These are phyloP conservation scores for Anseranas semipalmata DNA, from an alignment of 2,113 vertebrate genomes.

Conservation along the genomic window DNA sequence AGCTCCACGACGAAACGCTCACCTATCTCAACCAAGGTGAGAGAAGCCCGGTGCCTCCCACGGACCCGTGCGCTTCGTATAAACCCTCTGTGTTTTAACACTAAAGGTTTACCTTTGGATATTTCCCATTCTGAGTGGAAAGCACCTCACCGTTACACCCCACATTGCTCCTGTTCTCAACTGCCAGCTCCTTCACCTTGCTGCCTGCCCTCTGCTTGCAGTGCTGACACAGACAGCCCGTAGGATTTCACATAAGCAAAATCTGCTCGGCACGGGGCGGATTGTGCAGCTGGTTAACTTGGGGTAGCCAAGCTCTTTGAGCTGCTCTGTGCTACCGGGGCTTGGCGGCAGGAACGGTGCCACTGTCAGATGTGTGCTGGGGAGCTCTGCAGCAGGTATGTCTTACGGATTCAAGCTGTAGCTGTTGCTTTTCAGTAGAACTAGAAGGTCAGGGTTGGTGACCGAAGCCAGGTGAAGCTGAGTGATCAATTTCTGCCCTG, in stretches of 20 bases:
- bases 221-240: rapidly evolving
- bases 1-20: constrained; percentile 96
- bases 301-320: neutral
- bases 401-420: neutral
- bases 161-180: neutral
- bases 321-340: neutral
- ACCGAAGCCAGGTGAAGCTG: neutral
- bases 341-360: neutral
- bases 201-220: neutral
- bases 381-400: rapidly evolving
- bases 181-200: rapidly evolving
- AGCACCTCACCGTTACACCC: rapidly evolving
- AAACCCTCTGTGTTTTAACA: neutral
- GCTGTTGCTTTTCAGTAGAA: neutral
- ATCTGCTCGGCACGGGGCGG: rapidly evolving
- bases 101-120: neutral
- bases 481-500: neutral
- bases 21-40: constrained; percentile 99
- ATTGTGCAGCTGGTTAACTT: neutral
- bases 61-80: rapidly evolving
- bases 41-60: neutral
- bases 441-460: neutral
- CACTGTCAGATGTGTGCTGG: too few species aligned
- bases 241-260: neutral
- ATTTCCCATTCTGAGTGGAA: neutral